A percentile compares a stretch with the other conserved stretches of the same genome.
phyloP scores from a whole-genome alignment of 2,888 invertebrate species.

The Unio delphinus region DNA sequence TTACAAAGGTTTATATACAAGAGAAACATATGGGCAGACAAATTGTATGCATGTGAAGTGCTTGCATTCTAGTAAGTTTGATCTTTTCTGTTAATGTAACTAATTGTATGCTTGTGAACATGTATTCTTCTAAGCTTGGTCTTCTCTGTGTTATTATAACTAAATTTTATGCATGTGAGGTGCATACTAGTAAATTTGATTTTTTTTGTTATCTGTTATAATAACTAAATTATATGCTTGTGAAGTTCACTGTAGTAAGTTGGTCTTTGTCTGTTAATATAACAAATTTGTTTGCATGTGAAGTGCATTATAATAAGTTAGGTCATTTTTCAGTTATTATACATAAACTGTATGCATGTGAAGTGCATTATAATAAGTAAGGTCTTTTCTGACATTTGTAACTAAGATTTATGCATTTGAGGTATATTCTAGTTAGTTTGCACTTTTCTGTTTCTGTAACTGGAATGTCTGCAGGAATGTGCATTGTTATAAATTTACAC shows the following conservation, averaged over 20 bases:
- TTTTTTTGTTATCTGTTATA: background rate
- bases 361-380: too few relatives aligned
- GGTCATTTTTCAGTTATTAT: too few relatives aligned
- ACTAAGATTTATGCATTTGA: too few relatives aligned
- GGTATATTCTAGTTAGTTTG: slow-evolving; percentile 24
- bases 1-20: slow-evolving; percentile 20
- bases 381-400: too few relatives aligned
- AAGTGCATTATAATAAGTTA: background rate
- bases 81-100: background rate
- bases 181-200: slow-evolving; percentile 29
- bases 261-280: background rate
- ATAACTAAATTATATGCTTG: background rate
- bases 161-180: slow-evolving; percentile 25
- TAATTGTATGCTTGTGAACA: background rate
- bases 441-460: background rate
- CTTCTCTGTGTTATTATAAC: too few relatives aligned
- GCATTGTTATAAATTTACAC: background rate
- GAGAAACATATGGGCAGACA: slow-evolving; percentile 18
- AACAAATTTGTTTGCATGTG: background rate
- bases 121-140: background rate
- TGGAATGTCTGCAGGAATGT: background rate
- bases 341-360: too few relatives aligned
- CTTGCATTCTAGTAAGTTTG: slow-evolving; percentile 30
- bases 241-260: background rate
- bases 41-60: slow-evolving; percentile 31